Percentiles rank a stretch among this genome's conserved stretches.
These are phyloP conservation scores for Nycticebus coucang DNA, from an alignment of 2,113 vertebrate genomes.

Conservation along the genomic window DNA sequence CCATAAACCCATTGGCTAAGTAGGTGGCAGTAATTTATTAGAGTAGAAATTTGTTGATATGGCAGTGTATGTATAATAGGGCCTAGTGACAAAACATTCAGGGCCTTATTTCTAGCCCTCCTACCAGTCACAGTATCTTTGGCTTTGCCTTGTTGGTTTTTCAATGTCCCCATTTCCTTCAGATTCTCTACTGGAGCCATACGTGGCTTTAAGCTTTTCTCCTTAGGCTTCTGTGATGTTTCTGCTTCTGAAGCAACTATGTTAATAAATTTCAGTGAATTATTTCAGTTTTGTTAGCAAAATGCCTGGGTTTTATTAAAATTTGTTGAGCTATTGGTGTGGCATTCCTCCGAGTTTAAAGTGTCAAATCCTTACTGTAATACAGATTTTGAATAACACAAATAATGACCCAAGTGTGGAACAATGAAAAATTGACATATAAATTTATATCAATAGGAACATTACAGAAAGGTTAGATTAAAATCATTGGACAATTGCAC, in stretches of 20 bases:
- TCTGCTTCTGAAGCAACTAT: constrained; percentile 35
- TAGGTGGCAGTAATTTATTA: constrained; percentile 15
- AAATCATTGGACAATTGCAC: not conserved
- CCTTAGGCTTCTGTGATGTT: constrained; percentile 4
- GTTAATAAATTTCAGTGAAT: not conserved
- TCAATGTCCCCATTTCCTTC: not conserved
- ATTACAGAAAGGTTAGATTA: not conserved
- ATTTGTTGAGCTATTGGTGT: constrained; percentile 43
- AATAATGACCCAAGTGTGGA: not conserved
- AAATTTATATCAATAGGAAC: constrained; percentile 28
- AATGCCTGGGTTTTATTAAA: constrained; percentile 23
- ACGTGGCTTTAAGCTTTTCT: not conserved
- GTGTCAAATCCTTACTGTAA: constrained; percentile 53
- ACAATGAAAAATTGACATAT: not conserved
- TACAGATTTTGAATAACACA: constrained; percentile 16
- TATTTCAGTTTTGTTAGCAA: constrained; percentile 26
- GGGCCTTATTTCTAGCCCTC: not conserved
- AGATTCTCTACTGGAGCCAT: not conserved
- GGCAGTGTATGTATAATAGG: not conserved
- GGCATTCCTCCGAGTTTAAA: constrained; percentile 29
- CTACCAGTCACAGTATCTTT: not conserved
- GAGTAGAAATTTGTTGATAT: constrained; percentile 31
- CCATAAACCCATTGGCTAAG: not conserved
- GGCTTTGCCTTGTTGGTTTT: not conserved
- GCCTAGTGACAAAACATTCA: not conserved